phyloP scores from a whole-genome alignment of 2,113 vertebrate genomes.

The Ondatra zibethicus region DNA sequence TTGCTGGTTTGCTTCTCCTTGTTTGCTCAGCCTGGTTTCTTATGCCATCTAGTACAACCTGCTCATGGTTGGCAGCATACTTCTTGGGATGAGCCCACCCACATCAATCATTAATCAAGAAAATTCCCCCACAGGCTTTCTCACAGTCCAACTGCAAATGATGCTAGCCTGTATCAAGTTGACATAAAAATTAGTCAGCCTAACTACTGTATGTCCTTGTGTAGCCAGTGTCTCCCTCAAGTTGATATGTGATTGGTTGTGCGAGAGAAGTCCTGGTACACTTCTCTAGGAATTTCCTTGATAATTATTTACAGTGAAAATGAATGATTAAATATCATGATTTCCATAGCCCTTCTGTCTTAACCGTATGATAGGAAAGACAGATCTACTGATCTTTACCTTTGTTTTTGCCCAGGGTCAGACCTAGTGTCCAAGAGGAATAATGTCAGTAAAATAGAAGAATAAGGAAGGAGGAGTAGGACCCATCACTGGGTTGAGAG shows the following conservation, averaged over 20 bases:
- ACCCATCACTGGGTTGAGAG: neutral
- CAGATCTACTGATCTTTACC: neutral
- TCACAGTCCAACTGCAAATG: too few species aligned
- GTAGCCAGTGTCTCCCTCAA: neutral
- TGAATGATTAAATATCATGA: neutral
- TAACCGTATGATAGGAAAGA: neutral
- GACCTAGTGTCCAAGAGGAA: neutral
- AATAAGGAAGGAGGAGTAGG: neutral
- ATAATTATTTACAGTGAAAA: conserved; percentile 54
- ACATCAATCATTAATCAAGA: neutral
- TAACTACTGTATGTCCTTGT: neutral
- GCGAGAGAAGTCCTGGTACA: neutral
- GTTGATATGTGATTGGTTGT: neutral
- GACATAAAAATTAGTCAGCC: neutral
- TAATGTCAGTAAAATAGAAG: neutral
- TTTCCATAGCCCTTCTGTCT: neutral
- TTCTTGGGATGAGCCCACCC: neutral
- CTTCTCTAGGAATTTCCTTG: conserved; percentile 7
- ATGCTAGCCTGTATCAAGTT: neutral
- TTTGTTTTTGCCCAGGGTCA: neutral
- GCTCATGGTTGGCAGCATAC: neutral
- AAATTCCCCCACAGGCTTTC: neutral
- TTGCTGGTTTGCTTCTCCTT: neutral
- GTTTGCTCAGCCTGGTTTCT: neutral
- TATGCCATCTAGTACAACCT: neutral